These are phyloP conservation scores for Drosophila melanica DNA, from an alignment of 1,140 invertebrate species.

Conservation along the genomic window DNA sequence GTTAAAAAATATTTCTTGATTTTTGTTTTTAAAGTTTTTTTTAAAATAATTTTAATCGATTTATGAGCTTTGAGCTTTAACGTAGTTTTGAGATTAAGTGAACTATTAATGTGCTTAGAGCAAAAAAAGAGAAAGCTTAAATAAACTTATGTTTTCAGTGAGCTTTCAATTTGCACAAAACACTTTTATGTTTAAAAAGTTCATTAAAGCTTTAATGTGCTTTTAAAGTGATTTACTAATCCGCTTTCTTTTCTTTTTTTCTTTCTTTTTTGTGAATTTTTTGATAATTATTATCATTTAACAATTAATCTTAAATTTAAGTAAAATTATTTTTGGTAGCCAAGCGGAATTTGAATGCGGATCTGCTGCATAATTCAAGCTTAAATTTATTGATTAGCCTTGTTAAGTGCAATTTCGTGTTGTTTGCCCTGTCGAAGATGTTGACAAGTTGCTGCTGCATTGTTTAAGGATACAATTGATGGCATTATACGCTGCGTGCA, in stretches of 20 bases:
- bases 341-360: not conserved
- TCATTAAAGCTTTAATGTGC: not conserved
- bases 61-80: no score
- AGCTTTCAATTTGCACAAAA: no score
- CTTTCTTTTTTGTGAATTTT: not conserved
- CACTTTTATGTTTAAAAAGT: no score
- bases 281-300: not conserved
- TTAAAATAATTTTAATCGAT: no score
- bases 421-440: constrained; percentile 26
- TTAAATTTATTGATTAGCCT: constrained; percentile 31
- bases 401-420: constrained; percentile 33
- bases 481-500: constrained; percentile 24
- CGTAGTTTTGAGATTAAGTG: no score
- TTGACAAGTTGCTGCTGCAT: constrained; percentile 18
- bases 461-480: constrained; percentile 14
- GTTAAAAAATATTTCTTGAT: no score
- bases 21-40: no score
- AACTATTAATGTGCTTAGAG: no score
- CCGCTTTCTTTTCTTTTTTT: no score
- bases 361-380: constrained; percentile 11
- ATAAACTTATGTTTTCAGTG: no score
- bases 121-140: no score
- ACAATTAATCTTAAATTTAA: no score
- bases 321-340: not conserved
- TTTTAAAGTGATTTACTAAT: not conserved